These are phyloP conservation scores for Hypanus sabinus DNA, from an alignment of 2,113 vertebrate genomes.

Conservation along the genomic window DNA sequence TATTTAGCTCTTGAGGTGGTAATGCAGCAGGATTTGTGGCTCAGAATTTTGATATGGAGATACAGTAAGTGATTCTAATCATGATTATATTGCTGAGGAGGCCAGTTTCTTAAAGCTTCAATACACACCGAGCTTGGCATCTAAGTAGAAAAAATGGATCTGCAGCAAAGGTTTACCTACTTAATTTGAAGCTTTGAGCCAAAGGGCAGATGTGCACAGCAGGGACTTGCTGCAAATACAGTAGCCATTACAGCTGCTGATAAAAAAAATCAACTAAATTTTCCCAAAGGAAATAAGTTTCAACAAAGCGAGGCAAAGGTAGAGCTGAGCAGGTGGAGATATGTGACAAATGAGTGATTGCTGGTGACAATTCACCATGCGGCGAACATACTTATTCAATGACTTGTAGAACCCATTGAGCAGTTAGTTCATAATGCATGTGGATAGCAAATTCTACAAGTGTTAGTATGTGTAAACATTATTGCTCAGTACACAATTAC, in stretches of 20 bases:
- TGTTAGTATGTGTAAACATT: not conserved
- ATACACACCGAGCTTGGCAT: too few species aligned
- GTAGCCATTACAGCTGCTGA: constrained; percentile 25
- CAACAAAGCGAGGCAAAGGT: not conserved
- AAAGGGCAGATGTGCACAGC: not conserved
- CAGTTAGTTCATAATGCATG: not conserved
- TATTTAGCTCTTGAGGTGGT: not conserved
- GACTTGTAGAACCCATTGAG: not conserved
- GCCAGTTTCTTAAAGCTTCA: not conserved
- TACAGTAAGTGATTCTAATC: constrained; percentile 4
- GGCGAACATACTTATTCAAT: not conserved
- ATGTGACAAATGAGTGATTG: not conserved
- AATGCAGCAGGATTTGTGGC: not conserved
- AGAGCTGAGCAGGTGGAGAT: not conserved
- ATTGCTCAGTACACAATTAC: not conserved
- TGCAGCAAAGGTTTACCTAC: not conserved
- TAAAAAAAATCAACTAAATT: not conserved
- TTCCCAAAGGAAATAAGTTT: constrained; percentile 28
- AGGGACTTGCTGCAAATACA: not conserved
- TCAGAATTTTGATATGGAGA: not conserved
- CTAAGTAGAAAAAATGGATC: constrained; percentile 18
- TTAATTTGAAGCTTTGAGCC: not conserved
- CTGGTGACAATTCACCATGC: not conserved
- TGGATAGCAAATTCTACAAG: not conserved
- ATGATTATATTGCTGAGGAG: not conserved